These are phyloP conservation scores for Cephonodes hylas DNA, from an alignment of 2,888 invertebrate genomes.

Conservation along the genomic window DNA sequence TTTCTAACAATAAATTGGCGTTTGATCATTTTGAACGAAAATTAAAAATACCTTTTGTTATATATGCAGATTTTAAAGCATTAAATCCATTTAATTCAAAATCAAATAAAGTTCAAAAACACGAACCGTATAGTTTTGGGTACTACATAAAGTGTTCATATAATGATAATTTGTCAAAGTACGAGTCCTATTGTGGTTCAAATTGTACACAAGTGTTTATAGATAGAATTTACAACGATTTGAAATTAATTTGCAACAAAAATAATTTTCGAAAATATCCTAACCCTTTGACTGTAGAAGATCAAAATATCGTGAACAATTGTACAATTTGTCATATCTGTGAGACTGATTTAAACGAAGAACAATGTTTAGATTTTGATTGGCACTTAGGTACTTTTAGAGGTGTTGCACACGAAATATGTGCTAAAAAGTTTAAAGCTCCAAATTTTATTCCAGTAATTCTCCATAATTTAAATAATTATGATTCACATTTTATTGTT, in stretches of 20 bases:
- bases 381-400: slow-evolving; percentile 30
- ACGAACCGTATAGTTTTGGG: slow-evolving; percentile 32
- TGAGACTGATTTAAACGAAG: slow-evolving; percentile 20
- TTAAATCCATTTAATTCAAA: slow-evolving; percentile 25
- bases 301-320: background rate
- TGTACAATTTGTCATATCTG: slow-evolving; percentile 17
- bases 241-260: slow-evolving; percentile 19
- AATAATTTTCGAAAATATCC: slow-evolving; percentile 10
- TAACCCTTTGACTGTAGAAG: slow-evolving; percentile 4
- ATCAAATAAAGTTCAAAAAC: slow-evolving; percentile 30
- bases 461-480: too few species aligned
- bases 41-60: too few species aligned
- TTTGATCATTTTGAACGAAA: too few species aligned
- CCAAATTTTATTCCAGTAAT: too few species aligned
- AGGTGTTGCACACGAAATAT: slow-evolving; percentile 30
- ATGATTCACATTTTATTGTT: too few species aligned
- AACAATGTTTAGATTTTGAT: slow-evolving; percentile 23
- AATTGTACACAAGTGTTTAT: slow-evolving; percentile 33
- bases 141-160: slow-evolving; percentile 23
- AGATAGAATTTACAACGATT: slow-evolving; percentile 23
- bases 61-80: too few species aligned
- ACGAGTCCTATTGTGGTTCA: slow-evolving; percentile 25
- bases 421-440: slow-evolving; percentile 27
- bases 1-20: too few species aligned
- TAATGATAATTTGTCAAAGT: slow-evolving; percentile 20